Base-by-base conservation (phyloP, 2,888 invertebrate species). In the Ichneumoninae sp. region DNA sequence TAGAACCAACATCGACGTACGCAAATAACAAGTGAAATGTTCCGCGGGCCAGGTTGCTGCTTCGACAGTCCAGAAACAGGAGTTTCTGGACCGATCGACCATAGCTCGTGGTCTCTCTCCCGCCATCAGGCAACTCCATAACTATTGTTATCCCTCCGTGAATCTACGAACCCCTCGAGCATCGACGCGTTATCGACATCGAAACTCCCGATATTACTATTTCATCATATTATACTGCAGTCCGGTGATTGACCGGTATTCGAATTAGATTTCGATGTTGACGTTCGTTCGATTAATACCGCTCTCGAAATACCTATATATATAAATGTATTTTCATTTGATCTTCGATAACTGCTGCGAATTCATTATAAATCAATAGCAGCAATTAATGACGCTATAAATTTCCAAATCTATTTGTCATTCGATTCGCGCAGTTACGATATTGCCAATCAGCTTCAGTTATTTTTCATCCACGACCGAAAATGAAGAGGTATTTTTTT, bases 161-260 rank as follows among this genome's bases (percentile, higher is more conserved):
- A 57, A 74, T 62, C 74, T 47, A 30, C 44, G 57, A 40, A 62
- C 13, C 47, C 62, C 62, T 74, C 74, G 74, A 62, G 60, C 57
- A 71, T 71, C 40, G 57, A 57, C 71, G 71, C 33, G 47, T 26
- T 60, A 62, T 74, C 47, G 60, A 62, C 44, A 40, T 30, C 30
- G 47, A 74, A 13, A 26, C 74, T 22, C 40, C 19, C 74, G 74
- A 62, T 74, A 74, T 74, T 74, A 60, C 62, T 44, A 62, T 40
- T 74, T 74, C 57, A 74, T 74, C 60, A 74, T 74, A 62, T 74
- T 47, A 62, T n/a, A 72, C 72, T 16, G 60, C 47, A 60, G 26
- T 47, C 44, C 26, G 26, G 47, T 74, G 74, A 74, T 74, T 44
- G 74, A 74, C 60, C 62, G 30, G 62, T 60, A 62, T 62, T 47